Evolutionary conservation across 2,888 invertebrate genomes (phyloP), one percentile per base, ranked within the genome.

Genomic region (Cryptocephalus primarius): DNA sequence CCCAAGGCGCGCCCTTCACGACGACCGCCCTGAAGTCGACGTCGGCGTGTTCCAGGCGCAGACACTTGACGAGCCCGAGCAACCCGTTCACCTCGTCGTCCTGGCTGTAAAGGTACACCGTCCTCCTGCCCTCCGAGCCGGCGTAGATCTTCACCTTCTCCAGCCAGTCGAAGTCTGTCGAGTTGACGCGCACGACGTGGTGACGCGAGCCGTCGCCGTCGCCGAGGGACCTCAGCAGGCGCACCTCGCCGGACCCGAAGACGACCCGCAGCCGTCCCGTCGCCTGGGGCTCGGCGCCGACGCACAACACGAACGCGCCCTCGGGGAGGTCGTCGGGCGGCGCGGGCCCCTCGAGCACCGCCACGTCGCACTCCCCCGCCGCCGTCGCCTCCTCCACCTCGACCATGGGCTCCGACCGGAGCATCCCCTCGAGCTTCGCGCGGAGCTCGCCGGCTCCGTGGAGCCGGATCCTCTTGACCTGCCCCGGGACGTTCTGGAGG

Each of bases 81-180:
- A 61, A 45, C 1, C 62, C 62, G 43, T 53, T 56, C 9, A 36
- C 12, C 8, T 49, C 48, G 12, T 56, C 54, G 12, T 36, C 12
- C 10, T 42, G 45, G 39, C 52, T 45, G 39, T 48, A 49, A 8
- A 58, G 48, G 38, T 56, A 56, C 8, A 58, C 43, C 1, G 47
- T 48, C 8, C 51, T 41, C 1, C 44, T 4, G 4, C 49, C 46
- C 9, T 42, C 33, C 9, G 12, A 32, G 22, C 46, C 46, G 1
- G 48, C 31, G 4, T 48, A 12, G 32, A 33, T 13, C 39, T 53
- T 50, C 0, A 55, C 38, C 6, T 83, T 73, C 32, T 52, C 51
- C 32, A 58, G 12, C 58, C 58, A 58, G 12, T 45, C 46, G 33
- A 56, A 56, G 14, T 55, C 47, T 6, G 32, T 32, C 22, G 44